phyloP scores from a whole-genome alignment of 2,113 vertebrate species.

The Baryphthengus martii region DNA sequence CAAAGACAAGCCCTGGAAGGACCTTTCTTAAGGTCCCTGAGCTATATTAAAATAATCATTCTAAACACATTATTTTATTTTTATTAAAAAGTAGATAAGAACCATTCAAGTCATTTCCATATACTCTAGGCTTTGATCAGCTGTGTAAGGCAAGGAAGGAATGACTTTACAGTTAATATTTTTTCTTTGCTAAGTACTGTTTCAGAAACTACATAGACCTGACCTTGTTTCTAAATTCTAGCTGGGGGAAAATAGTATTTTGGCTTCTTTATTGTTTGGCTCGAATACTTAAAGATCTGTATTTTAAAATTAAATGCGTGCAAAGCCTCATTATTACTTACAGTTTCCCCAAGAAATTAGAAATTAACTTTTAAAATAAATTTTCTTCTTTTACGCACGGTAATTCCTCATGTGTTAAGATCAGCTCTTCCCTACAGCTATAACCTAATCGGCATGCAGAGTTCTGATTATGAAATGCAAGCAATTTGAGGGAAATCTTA shows the following conservation, averaged over 20 bases:
- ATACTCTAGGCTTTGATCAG: neutral
- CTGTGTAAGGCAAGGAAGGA: neutral
- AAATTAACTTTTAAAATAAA: conserved; percentile 45
- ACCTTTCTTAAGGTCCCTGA: too few species aligned
- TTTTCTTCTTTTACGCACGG: neutral
- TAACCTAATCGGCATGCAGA: conserved; percentile 24
- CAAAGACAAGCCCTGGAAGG: neutral
- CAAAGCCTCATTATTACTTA: neutral
- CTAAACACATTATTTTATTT: neutral
- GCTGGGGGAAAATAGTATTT: neutral
- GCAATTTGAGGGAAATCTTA: conserved; percentile 31
- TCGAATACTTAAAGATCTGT: neutral
- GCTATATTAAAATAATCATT: neutral
- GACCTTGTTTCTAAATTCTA: conserved; percentile 17
- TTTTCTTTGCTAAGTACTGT: neutral
- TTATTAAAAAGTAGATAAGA: neutral
- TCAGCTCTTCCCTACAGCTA: conserved; percentile 18
- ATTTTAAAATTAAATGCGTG: neutral
- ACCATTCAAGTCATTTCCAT: neutral
- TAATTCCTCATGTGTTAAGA: conserved; percentile 48
- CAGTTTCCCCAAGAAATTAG: conserved; percentile 14
- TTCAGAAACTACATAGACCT: neutral
- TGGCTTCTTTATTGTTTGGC: neutral
- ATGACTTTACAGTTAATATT: neutral
- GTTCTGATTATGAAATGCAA: conserved; percentile 45